Evolutionary conservation across 2,888 invertebrate species (phyloP), one percentile per base, ranked within the genome.

Genomic region (Gymnosoma rotundatum): DNA sequence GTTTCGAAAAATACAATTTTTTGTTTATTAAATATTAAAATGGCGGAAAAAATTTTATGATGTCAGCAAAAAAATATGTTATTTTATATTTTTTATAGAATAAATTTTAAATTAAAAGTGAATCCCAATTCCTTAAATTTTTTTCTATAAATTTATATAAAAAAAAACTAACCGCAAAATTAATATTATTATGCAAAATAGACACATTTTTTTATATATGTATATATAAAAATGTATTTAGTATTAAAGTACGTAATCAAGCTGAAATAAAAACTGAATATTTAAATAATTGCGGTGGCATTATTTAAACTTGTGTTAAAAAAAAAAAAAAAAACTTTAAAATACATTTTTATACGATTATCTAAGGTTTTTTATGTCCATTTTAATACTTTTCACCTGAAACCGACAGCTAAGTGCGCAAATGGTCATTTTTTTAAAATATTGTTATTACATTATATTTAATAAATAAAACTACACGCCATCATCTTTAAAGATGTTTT

Each of bases 291-390:
- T n/a, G 67, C 66, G 70, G 50, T 78, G 63, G 70, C 70, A 78
- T 72, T 70, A 78, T 78, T 58, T 72, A 56, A 72, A 72, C 48
- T 64, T 66, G 72, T 72, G 63, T 63, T 50, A 58, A 75, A 48
- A n/a, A n/a, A n/a, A n/a, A n/a, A n/a, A n/a, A n/a, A n/a, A n/a
- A n/a, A 42, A 75, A 56, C 64, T 66, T 75, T 64, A 66, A 36
- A 60, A 60, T 60, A 16, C 0, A 32, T n/a, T n/a, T 32, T 56
- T 64, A 32, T 36, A 12, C 16, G 3, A 25, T 20, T 58, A 0
- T 38, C 38, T 38, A 64, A 63, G 63, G 45, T 60, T 66, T 66
- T 64, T 21, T 52, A 14, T 38, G 12, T 38, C 32, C 8, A n/a
- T 52, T 32, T 50, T 36, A 32, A 48, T 20, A 61, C 7, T 48